phyloP scores from a whole-genome alignment of 2,888 invertebrate genomes.

The Neuroscelio doddi region DNA sequence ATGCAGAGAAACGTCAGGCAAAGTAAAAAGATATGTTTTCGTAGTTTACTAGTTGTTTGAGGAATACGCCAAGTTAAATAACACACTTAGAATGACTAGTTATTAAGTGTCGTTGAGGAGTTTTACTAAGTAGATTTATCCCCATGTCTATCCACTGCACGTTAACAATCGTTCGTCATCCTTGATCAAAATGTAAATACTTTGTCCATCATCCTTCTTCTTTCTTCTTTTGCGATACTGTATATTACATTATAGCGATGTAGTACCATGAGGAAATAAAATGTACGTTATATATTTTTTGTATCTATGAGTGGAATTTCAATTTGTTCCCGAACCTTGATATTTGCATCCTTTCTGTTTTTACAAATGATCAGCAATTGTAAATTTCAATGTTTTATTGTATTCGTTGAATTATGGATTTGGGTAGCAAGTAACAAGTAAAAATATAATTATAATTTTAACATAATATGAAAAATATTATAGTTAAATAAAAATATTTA shows the following conservation, averaged over 20 bases:
- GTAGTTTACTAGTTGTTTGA: slow-evolving; percentile 6
- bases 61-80: slow-evolving; percentile 18
- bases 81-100: slow-evolving; percentile 32
- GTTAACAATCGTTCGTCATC: slow-evolving; percentile 44
- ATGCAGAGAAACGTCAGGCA: no score
- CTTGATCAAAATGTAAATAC: slow-evolving; percentile 68
- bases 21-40: no score
- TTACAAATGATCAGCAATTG: no score
- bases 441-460: no score
- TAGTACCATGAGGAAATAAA: slow-evolving; percentile 64
- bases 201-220: slow-evolving; percentile 49
- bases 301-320: slow-evolving; percentile 49
- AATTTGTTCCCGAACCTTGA: neutral
- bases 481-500: no score
- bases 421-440: no score
- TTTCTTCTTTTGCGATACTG: slow-evolving; percentile 47
- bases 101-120: slow-evolving; percentile 42
- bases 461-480: no score
- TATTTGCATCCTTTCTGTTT: no score
- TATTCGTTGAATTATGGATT: no score
- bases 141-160: slow-evolving; percentile 32
- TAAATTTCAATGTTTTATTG: no score
- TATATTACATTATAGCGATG: slow-evolving; percentile 50
- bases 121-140: slow-evolving; percentile 38
- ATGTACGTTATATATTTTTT: slow-evolving; percentile 68